Conservation (phyloP, 2,888 invertebrate genomes). For the Hirudinaria manillensis region DNA sequence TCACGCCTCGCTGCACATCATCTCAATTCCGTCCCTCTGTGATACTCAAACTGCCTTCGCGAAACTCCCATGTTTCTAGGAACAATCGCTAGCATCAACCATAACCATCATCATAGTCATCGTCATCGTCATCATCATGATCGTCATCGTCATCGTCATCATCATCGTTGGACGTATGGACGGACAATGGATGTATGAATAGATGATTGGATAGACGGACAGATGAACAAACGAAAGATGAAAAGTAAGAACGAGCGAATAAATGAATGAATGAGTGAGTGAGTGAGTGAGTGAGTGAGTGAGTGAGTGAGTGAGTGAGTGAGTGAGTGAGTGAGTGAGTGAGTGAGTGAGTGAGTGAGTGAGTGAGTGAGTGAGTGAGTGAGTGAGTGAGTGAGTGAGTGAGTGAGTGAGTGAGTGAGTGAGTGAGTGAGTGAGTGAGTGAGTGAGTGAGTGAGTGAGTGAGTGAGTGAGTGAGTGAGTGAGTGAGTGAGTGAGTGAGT, state of each 20-base stretch:
- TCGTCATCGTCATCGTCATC: no score
- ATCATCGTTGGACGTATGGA: no score
- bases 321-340: conserved; percentile 19
- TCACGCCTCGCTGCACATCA: no score
- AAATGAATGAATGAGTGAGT: conserved; percentile 29
- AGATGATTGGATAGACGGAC: not conserved
- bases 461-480: conserved; percentile 8
- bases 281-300: conserved; percentile 13
- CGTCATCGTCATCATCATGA: no score
- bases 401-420: not conserved
- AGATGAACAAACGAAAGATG: not conserved
- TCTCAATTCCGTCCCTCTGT: no score
- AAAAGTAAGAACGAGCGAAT: conserved; percentile 32
- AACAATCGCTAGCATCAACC: no score
- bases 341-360: conserved; percentile 16
- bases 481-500: conserved; percentile 8
- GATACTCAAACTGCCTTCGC: no score
- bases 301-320: conserved; percentile 7
- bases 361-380: conserved; percentile 10
- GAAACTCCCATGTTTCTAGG: no score
- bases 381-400: conserved; percentile 13
- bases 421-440: not conserved
- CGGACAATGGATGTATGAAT: not conserved
- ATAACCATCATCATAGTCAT: no score
- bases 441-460: conserved; percentile 7